phyloP scores from a whole-genome alignment of 2,888 invertebrate species.

The Fragum sueziense region DNA sequence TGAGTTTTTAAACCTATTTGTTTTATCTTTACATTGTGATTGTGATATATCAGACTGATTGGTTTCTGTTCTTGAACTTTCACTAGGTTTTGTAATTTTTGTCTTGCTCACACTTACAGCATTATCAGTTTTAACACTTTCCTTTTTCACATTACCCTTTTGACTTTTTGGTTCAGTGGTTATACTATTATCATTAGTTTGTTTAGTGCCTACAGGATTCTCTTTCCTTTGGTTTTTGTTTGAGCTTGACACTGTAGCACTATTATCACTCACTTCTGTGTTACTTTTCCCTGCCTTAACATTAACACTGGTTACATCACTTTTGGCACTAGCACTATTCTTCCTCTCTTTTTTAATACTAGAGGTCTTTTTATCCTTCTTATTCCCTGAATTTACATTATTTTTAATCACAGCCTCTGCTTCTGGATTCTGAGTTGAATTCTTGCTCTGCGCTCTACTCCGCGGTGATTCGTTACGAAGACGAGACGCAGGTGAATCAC shows the following conservation, averaged over 20 bases:
- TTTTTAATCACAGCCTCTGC: conserved; percentile 54
- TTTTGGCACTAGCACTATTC: conserved; percentile 43
- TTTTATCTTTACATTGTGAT: conserved; percentile 14
- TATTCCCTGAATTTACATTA: conserved; percentile 45
- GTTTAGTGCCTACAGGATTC: not conserved
- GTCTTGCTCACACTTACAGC: conserved; percentile 1
- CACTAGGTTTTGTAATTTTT: conserved; percentile 9
- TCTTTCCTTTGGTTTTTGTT: conserved; percentile 30
- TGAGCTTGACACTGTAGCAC: conserved; percentile 38
- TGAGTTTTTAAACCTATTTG: conserved; percentile 18
- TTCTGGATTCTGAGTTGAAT: conserved; percentile 28
- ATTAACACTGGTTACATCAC: not conserved
- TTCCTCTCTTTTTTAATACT: conserved; percentile 48
- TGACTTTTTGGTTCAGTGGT: not conserved
- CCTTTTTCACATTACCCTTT: conserved; percentile 18
- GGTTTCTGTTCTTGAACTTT: not conserved
- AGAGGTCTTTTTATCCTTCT: conserved; percentile 39
- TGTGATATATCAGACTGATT: not conserved
- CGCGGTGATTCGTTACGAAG: conserved; percentile 38
- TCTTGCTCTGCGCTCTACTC: conserved; percentile 23
- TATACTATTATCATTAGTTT: not conserved
- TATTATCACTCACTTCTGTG: conserved; percentile 7
- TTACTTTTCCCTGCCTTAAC: conserved; percentile 3
- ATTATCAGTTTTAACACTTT: conserved; percentile 24
- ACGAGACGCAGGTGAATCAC: conserved; percentile 41